Evolutionary conservation across 2,888 invertebrate genomes (phyloP), one percentile per base, ranked within the genome.

Genomic region (Poecilobothrus nobilitatus): DNA sequence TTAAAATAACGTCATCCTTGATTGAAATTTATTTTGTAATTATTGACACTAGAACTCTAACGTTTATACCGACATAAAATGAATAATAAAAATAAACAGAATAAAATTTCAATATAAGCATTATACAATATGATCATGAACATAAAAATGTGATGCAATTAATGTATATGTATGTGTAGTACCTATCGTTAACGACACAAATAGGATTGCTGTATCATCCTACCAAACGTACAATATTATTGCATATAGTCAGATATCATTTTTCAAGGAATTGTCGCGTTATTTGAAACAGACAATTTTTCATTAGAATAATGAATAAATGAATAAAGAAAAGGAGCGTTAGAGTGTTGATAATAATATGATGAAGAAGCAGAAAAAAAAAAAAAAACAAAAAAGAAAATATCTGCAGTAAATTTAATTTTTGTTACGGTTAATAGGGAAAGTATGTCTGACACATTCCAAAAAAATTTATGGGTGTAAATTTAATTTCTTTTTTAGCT

Each of bases 361-460:
- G 53, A 53, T 12, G 18, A 53, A n/a, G 6, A 53, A 53, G 18
- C 15, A 18, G 18, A 4, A 18, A 12, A 53, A 15, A n/a, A 53
- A 53, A 6, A 53, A 53, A 53, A 53, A 53, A 18, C 6, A 53
- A 53, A 53, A 53, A 41, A 12, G 15, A 9, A 15, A 41, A 41
- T 41, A 41, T 53, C 5, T 53, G n/a, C 53, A 53, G 53, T 8
- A 53, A 53, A 53, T 53, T 15, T 53, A 18, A 53, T 18, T 53
- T 53, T 53, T 1, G 53, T 53, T 53, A 53, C 53, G 53, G 53
- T 53, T 53, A 53, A 53, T 53, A 53, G 15, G 15, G 15, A 18
- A 53, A 53, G 53, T 53, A 53, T 53, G 53, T 53, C 53, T 53
- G 53, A 53, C 53, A 53, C 53, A 53, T 53, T 53, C 53, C 53